Percentiles rank a stretch among this genome's conserved stretches.
Conservation (phyloP, 2,797 vertebrate species). For the Semotilus atromaculatus region DNA sequence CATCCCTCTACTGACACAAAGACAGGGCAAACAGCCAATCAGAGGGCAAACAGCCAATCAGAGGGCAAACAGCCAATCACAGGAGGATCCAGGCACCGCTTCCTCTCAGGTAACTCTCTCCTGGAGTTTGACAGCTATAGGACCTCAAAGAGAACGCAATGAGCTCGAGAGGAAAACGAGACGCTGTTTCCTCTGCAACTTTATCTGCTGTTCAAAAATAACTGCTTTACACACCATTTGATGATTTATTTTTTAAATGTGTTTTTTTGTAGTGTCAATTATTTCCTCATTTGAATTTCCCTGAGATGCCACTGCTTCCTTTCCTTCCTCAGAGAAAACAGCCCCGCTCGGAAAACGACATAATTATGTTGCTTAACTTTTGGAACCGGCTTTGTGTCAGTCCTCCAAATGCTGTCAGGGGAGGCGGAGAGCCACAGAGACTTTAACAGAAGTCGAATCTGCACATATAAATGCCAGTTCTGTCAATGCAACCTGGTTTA, state of each 20-base stretch:
- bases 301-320: background rate
- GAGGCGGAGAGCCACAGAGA: background rate
- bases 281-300: constrained; percentile 12
- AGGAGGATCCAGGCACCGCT: background rate
- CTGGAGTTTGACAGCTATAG: background rate
- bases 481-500: background rate
- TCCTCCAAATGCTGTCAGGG: background rate
- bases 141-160: background rate
- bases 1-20: background rate
- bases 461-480: background rate
- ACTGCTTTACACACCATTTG: background rate
- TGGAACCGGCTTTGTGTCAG: background rate
- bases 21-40: background rate
- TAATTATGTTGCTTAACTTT: background rate
- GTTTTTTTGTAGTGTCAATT: background rate
- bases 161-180: background rate
- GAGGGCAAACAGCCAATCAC: background rate
- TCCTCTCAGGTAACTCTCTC: no score
- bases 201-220: background rate
- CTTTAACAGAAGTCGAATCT: background rate
- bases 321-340: background rate
- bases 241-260: background rate
- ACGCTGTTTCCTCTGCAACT: background rate
- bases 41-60: background rate
- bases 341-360: background rate